Evolutionary conservation across 2,888 invertebrate species (phyloP).

Genomic region (Sphecodes monilicornis): DNA sequence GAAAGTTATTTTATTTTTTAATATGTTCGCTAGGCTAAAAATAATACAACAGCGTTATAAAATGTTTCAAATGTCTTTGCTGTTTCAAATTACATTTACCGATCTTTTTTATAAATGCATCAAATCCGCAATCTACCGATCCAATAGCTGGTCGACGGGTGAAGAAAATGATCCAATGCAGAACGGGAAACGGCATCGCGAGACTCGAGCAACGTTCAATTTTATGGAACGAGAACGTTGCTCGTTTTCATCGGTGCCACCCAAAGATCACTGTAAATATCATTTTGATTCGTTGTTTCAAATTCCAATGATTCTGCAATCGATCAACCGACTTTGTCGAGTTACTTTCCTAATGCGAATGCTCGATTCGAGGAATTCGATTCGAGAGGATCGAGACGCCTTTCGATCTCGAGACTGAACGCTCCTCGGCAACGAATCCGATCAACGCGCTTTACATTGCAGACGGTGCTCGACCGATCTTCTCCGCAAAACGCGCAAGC

Average conservation of each 20-base stretch:
- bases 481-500: neutral
- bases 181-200: neutral
- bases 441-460: neutral
- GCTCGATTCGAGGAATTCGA: neutral
- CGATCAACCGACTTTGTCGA: neutral
- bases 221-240: neutral
- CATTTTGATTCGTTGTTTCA: constrained; percentile 26
- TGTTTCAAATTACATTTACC: too few species aligned
- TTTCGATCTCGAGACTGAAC: neutral
- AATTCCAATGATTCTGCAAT: neutral
- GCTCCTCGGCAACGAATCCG: neutral
- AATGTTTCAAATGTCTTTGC: too few species aligned
- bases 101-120: too few species aligned
- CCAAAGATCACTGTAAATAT: neutral
- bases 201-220: neutral
- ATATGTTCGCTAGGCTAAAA: too few species aligned
- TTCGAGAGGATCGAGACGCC: neutral
- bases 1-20: too few species aligned
- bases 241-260: neutral
- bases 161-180: neutral
- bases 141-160: neutral
- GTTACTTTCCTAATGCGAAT: neutral
- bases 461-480: neutral
- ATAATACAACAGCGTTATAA: too few species aligned
- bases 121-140: too few species aligned